Conservation (phyloP, 2,888 invertebrate species). For the Heliconius aoede region DNA sequence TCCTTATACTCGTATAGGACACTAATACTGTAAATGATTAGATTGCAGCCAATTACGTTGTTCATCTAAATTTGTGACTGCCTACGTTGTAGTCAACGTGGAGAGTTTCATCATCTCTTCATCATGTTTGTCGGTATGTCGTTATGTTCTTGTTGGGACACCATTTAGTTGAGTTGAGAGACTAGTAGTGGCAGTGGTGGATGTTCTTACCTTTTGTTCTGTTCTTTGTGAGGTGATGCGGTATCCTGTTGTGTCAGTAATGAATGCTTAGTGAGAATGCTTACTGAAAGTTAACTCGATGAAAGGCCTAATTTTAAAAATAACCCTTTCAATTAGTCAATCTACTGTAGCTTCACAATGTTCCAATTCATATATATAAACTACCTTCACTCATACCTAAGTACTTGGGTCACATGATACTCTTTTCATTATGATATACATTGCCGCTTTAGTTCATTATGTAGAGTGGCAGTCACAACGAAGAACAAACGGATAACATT, state of each 20-base stretch:
- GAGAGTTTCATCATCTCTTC: constrained; percentile 24
- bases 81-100: constrained; percentile 9
- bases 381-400: constrained; percentile 3
- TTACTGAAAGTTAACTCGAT: constrained; percentile 46
- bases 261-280: too few species aligned
- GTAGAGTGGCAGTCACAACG: not conserved
- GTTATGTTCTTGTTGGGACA: constrained; percentile 5
- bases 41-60: constrained; percentile 18
- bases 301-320: constrained; percentile 62
- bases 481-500: not conserved
- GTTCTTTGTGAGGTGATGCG: too few species aligned
- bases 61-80: constrained; percentile 20
- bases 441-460: constrained; percentile 18
- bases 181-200: too few species aligned
- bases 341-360: constrained; percentile 62
- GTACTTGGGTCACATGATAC: not conserved
- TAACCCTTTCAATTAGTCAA: constrained; percentile 70
- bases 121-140: constrained; percentile 2
- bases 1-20: not conserved
- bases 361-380: constrained; percentile 56
- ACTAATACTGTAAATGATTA: constrained; percentile 2
- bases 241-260: too few species aligned
- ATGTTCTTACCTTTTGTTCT: too few species aligned
- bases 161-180: too few species aligned
- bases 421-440: constrained; percentile 23